Evolutionary conservation across 2,797 vertebrate genomes (phyloP), one percentile per base, ranked within the genome.

Genomic region (Propithecus deckenii): DNA sequence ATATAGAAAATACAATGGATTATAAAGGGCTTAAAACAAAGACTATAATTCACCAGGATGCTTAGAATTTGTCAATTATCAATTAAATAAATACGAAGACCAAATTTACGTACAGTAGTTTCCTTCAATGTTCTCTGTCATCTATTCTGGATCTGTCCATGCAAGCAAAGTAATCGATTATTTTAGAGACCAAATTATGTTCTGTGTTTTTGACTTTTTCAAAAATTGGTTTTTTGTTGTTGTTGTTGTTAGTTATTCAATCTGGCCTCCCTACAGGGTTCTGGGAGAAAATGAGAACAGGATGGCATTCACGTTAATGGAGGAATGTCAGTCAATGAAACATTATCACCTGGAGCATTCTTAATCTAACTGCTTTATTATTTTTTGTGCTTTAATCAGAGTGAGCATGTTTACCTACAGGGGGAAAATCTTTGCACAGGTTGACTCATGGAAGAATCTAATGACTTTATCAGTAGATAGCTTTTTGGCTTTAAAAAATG

Each of bases 331-430:
- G 50, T 85, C 75, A 94, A n/a, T 61, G 75, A 89, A 87, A 88
- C 63, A 28, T 84, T 80, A 76, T 81, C 89, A 87, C 72, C 46
- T 67, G 61, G 69, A 86, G 59, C 61, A 86, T 92, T 97, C 46
- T 67, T 86, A 93, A 63, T 72, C 59, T 78, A 75, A 81, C 30
- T 81, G 20, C 30, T 76, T 72, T 69, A 86, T 83, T 94, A 67
- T 59, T 38, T 84, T 41, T 50, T 83, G 65, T 75, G 38, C 50
- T 89, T 90, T 86, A 65, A 79, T 79, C 25, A 2, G 17, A 83
- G 1, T 48, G 25, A 89, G 52, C 75, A 87, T 83, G 38, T 89
- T 95, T 93, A 91, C 84, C 80, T 84, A 22, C 0, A 41, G 43
- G 5, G 48, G 61, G 52, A 67, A 88, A 84, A 6, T 59, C 55